Evolutionary conservation across 2,113 vertebrate genomes (phyloP).

Genomic region (Tricholaema leucomelas): DNA sequence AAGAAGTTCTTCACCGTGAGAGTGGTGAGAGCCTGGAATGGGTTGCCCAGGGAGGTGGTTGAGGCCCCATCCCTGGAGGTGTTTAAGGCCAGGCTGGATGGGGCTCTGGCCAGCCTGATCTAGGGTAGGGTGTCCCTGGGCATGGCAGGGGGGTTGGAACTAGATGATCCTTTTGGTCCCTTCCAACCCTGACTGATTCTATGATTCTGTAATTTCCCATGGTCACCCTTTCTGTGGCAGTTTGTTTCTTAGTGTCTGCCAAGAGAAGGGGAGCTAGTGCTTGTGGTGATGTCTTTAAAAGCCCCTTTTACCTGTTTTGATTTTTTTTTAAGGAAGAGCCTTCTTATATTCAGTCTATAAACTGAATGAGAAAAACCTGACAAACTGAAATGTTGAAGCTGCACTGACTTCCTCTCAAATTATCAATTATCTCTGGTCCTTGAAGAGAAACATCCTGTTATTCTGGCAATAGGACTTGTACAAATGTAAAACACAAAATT

Average conservation of each 20-base stretch:
- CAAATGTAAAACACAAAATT: slow-evolving; percentile 17
- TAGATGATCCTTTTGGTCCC: no score
- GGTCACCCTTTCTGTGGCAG: not conserved
- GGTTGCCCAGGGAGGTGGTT: no score
- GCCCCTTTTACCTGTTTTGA: not conserved
- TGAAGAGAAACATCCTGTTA: slow-evolving; percentile 14
- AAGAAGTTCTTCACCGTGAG: no score
- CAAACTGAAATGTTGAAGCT: not conserved
- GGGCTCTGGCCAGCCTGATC: no score
- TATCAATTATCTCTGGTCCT: not conserved
- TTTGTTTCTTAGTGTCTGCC: not conserved
- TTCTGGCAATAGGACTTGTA: slow-evolving; percentile 33
- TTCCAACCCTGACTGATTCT: no score
- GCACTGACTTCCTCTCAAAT: not conserved
- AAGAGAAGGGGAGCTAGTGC: not conserved
- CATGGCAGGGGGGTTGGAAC: no score
- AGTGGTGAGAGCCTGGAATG: no score
- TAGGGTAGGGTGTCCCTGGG: no score
- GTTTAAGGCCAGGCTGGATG: no score
- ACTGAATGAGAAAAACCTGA: not conserved
- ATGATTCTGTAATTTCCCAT: no score
- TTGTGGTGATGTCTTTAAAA: not conserved
- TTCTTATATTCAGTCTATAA: not conserved
- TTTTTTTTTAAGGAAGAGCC: not conserved
- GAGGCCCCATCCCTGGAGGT: no score